Conservation (phyloP, 2,797 vertebrate genomes). For the Salmo trutta region DNA sequence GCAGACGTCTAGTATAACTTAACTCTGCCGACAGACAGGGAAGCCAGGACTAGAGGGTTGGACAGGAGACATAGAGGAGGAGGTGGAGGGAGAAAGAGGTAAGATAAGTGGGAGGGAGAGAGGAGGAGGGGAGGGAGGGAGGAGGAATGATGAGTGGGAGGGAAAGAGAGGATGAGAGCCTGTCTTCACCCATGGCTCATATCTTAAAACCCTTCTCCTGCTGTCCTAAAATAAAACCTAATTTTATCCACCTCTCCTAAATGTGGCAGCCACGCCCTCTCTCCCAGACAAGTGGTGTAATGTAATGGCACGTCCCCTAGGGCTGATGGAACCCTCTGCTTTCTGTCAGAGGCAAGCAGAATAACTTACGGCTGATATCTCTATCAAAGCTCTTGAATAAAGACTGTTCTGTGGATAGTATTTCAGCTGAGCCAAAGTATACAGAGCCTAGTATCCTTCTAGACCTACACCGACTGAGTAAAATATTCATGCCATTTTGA, state of each 20-base stretch:
- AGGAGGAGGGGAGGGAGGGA: background rate
- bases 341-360: background rate
- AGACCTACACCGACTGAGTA: too few relatives aligned
- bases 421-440: background rate
- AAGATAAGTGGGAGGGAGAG: background rate
- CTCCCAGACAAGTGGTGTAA: background rate
- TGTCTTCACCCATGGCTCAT: conserved; percentile 26
- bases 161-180: background rate
- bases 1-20: background rate
- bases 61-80: background rate
- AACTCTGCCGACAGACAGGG: background rate
- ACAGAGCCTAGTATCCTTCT: background rate
- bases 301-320: background rate
- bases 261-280: background rate
- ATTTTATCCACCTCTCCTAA: background rate
- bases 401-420: background rate
- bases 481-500: too few relatives aligned
- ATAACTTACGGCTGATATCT: background rate
- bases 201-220: background rate
- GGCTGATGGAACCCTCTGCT: background rate
- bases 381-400: background rate
- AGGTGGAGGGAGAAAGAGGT: background rate
- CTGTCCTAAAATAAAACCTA: background rate
- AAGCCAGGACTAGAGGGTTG: background rate
- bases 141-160: background rate